A percentile compares a stretch with the other conserved stretches of the same genome.
phyloP scores from a whole-genome alignment of 2,888 invertebrate species.

The Girardia tigrina region DNA sequence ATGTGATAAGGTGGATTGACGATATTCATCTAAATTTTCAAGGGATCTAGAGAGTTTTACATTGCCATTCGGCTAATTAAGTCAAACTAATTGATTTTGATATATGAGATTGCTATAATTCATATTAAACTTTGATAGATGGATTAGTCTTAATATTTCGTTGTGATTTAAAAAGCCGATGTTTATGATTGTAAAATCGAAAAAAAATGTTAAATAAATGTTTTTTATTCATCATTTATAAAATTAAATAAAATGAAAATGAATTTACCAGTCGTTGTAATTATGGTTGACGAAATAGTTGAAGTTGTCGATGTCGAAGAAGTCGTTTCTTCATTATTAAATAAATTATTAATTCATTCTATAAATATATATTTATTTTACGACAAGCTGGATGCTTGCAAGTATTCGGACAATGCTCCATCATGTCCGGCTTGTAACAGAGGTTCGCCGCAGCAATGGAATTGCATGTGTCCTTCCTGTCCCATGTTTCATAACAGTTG shows the following conservation, averaged over 20 bases:
- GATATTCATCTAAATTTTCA: too few relatives aligned
- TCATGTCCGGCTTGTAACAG: neutral
- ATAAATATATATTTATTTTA: neutral
- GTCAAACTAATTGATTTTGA: too few relatives aligned
- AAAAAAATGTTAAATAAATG: too few relatives aligned
- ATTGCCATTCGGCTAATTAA: too few relatives aligned
- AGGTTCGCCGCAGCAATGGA: slow-evolving; percentile 2
- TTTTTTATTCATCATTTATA: too few relatives aligned
- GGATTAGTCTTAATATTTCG: too few relatives aligned
- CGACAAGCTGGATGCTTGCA: neutral
- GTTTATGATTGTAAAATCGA: too few relatives aligned
- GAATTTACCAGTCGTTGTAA: neutral
- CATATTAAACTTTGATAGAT: too few relatives aligned
- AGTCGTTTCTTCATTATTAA: neutral
- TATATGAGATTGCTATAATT: too few relatives aligned
- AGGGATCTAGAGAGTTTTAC: too few relatives aligned
- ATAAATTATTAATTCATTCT: neutral
- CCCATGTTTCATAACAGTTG: neutral
- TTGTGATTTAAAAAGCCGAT: too few relatives aligned
- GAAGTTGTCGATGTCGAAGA: neutral
- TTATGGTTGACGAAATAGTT: neutral
- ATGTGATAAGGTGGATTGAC: too few relatives aligned
- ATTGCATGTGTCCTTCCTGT: neutral
- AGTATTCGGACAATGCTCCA: neutral
- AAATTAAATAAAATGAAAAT: neutral